Percentiles rank a stretch among this genome's conserved stretches.
These are phyloP conservation scores for Diploptera punctata DNA, from an alignment of 2,888 invertebrate species.

Conservation along the genomic window DNA sequence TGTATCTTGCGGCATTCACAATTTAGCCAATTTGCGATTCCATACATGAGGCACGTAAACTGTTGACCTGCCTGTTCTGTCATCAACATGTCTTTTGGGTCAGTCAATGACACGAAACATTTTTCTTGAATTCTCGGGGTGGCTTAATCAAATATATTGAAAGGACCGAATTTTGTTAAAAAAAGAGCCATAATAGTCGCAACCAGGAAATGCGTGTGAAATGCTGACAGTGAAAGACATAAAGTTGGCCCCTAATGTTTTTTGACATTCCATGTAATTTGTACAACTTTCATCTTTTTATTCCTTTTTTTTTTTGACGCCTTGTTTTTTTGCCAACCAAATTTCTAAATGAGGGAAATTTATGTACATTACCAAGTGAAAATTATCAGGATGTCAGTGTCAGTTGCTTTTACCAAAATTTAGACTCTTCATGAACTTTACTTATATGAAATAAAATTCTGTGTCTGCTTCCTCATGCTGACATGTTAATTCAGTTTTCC, in stretches of 20 bases:
- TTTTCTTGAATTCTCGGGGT: too few species aligned
- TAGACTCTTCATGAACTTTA: constrained; percentile 44
- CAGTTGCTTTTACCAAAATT: constrained; percentile 46
- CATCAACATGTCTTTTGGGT: too few species aligned
- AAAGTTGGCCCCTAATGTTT: constrained; percentile 45
- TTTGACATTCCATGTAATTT: constrained; percentile 45
- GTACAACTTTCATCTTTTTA: constrained; percentile 44
- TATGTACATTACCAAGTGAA: constrained; percentile 46
- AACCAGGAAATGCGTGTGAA: constrained; percentile 11
- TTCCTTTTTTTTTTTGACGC: constrained; percentile 14
- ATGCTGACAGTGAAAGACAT: constrained; percentile 34
- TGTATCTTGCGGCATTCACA: too few species aligned
- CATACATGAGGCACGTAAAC: constrained; percentile 49
- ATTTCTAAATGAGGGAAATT: constrained; percentile 44
- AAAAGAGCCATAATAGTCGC: constrained; percentile 9
- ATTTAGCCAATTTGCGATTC: too few species aligned
- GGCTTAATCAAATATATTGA: too few species aligned
- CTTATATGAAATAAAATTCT: constrained; percentile 45
- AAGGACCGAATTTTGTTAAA: not conserved
- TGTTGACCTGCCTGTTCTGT: constrained; percentile 48
- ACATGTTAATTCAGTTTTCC: constrained; percentile 45
- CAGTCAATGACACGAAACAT: too few species aligned
- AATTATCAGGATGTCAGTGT: constrained; percentile 48
- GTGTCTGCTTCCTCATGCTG: constrained; percentile 49
- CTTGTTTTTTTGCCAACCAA: constrained; percentile 45